Percentiles rank a stretch among this genome's conserved stretches.
Conservation (phyloP, 2,888 invertebrate genomes). For the Eucriotettix oculatus region DNA sequence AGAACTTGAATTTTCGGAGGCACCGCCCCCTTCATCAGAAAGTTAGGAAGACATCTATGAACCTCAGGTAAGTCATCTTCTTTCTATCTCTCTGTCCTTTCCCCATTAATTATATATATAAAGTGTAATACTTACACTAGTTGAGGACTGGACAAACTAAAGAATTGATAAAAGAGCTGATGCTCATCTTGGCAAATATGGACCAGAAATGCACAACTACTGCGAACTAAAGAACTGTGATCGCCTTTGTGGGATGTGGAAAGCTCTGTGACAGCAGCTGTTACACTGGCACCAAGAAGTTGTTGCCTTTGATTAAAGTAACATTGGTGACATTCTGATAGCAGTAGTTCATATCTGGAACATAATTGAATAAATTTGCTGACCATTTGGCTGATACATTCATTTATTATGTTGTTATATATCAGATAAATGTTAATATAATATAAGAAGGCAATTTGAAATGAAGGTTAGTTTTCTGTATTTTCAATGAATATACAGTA, state of each 20-base stretch:
- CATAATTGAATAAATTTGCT: not conserved
- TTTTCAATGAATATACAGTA: no score
- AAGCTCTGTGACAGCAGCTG: slow-evolving; percentile 48
- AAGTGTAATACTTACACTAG: slow-evolving; percentile 34
- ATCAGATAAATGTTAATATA: no score
- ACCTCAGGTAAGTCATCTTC: no score
- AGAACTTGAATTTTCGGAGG: no score
- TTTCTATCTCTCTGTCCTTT: no score
- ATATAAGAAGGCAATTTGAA: no score
- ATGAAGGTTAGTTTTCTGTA: no score
- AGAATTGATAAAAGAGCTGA: slow-evolving; percentile 81
- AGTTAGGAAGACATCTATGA: no score
- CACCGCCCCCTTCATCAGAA: no score
- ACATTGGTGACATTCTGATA: slow-evolving; percentile 65
- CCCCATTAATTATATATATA: no score
- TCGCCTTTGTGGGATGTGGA: slow-evolving; percentile 48
- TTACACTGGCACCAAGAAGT: slow-evolving; percentile 52
- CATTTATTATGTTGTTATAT: not conserved
- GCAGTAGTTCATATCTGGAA: slow-evolving; percentile 48
- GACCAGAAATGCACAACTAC: slow-evolving; percentile 77
- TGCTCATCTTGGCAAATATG: slow-evolving; percentile 92
- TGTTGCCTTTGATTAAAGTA: slow-evolving; percentile 57
- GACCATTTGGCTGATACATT: not conserved
- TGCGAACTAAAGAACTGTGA: slow-evolving; percentile 68
- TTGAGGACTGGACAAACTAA: slow-evolving; percentile 46